Conservation (phyloP, 2,113 vertebrate genomes). For the Donacobius atricapilla region DNA sequence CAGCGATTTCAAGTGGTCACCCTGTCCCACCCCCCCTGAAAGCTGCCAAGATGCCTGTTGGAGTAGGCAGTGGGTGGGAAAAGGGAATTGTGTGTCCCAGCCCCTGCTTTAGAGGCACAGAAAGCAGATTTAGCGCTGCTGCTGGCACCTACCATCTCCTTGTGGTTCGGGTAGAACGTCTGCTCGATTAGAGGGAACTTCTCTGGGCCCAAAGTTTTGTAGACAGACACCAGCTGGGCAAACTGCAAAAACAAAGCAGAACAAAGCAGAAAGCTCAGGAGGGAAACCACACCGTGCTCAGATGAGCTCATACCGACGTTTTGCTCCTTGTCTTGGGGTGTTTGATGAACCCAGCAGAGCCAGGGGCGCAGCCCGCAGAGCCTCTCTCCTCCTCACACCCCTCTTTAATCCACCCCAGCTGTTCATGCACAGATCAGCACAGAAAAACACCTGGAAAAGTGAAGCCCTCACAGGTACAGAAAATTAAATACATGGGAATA, state of each 20-base stretch:
- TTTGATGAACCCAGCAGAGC: neutral
- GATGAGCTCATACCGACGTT: neutral
- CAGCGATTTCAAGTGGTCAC: neutral
- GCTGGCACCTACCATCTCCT: constrained; percentile 89
- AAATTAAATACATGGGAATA: neutral
- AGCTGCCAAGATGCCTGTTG: neutral
- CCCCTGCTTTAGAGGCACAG: neutral
- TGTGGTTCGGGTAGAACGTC: constrained; percentile 96
- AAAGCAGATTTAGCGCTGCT: neutral
- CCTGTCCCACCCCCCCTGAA: neutral
- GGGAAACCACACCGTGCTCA: neutral
- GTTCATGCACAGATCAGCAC: neutral
- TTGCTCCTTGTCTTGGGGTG: neutral
- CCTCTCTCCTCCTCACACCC: neutral
- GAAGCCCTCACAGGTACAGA: neutral
- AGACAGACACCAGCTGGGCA: constrained; percentile 89
- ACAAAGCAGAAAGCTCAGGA: neutral
- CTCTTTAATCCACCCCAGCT: neutral
- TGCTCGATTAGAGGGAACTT: constrained; percentile 97
- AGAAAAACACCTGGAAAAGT: neutral
- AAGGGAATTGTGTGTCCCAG: neutral
- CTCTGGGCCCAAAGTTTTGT: constrained; percentile 87
- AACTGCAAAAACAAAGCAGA: constrained; percentile 82
- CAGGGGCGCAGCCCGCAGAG: neutral
- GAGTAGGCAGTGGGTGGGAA: neutral